Conservation (phyloP, 2,113 vertebrate species). For the Sinocyclocheilus anshuiensis region DNA sequence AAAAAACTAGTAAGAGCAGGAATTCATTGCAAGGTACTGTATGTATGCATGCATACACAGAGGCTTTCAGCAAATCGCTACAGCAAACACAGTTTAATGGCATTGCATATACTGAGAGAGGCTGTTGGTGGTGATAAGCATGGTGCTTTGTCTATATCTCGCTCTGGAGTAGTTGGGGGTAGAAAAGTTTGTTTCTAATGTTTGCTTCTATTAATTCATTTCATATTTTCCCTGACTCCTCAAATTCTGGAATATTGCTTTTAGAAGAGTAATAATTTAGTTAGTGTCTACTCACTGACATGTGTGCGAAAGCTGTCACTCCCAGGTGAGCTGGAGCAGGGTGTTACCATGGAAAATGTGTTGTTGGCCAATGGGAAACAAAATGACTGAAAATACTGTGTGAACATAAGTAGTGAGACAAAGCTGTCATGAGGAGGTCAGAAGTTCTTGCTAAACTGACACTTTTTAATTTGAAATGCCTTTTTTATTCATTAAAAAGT, state of each 20-base stretch:
- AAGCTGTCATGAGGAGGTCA: background rate
- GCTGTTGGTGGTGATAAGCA: conserved; percentile 50
- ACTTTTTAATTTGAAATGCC: background rate
- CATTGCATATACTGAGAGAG: conserved; percentile 17
- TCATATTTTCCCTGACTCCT: background rate
- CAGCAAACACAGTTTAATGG: conserved; percentile 44
- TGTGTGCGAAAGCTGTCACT: background rate
- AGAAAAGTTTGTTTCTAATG: conserved; percentile 15
- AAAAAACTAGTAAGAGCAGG: background rate
- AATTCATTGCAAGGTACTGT: conserved; percentile 10
- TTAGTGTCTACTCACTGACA: background rate
- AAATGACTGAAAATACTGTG: background rate
- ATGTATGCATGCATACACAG: background rate
- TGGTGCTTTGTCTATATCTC: conserved; percentile 22
- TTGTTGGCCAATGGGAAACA: background rate
- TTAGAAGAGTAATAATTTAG: background rate
- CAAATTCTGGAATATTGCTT: background rate
- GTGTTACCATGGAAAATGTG: background rate
- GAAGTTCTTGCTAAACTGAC: background rate
- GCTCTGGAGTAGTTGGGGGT: background rate
- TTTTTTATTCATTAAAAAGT: background rate
- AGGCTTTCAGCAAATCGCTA: conserved; percentile 21
- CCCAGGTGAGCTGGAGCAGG: background rate
- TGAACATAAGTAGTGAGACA: background rate
- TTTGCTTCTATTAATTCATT: conserved; percentile 1